phyloP scores from a whole-genome alignment of 2,888 invertebrate species.

The Nebria brevicollis region DNA sequence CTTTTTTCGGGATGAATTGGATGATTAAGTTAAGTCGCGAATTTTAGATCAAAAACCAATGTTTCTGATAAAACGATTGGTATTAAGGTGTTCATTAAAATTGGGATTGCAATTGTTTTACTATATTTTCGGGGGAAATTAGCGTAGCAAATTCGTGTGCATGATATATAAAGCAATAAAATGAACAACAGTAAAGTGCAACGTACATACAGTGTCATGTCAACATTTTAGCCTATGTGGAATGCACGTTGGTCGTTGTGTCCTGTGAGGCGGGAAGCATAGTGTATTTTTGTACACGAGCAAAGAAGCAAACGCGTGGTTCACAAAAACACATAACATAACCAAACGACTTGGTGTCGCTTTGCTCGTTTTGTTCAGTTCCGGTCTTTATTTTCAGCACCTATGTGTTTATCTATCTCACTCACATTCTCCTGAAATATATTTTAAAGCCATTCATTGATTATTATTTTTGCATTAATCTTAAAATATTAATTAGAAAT shows the following conservation, averaged over 20 bases:
- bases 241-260: background rate
- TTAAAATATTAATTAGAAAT: no score
- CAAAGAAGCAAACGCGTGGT: background rate
- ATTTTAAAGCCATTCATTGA: background rate
- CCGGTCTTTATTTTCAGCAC: constrained; percentile 29
- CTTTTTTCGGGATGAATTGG: no score
- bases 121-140: no score
- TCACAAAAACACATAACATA: background rate
- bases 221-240: background rate
- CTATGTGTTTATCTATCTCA: background rate
- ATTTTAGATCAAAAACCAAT: no score
- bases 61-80: no score
- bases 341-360: background rate
- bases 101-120: no score
- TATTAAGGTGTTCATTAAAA: no score
- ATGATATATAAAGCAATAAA: no score
- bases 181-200: no score
- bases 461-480: background rate
- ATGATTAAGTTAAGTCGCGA: no score
- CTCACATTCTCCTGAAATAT: background rate
- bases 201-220: no score
- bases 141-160: no score
- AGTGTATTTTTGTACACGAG: background rate
- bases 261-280: background rate
- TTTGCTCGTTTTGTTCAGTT: constrained; percentile 13